Percentiles rank a stretch among this genome's conserved stretches.
phyloP scores from a whole-genome alignment of 2,888 invertebrate genomes.

The Scaptomyza flava region DNA sequence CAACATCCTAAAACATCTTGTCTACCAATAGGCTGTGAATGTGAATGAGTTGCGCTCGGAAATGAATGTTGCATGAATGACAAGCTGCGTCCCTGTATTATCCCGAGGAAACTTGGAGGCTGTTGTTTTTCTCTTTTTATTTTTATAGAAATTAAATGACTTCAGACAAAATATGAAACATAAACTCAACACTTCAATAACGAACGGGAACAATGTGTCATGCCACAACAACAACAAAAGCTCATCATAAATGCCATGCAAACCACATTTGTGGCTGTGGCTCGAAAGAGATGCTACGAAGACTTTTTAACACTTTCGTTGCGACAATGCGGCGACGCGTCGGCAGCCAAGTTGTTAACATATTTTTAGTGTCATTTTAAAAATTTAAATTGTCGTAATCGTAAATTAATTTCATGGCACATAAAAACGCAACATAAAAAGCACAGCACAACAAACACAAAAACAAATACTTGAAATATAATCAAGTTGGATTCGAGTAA shows the following conservation, averaged over 20 bases:
- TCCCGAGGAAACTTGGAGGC: slow-evolving; percentile 19
- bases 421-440: slow-evolving; percentile 69
- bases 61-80: slow-evolving; percentile 56
- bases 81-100: slow-evolving; percentile 25
- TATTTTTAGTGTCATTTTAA: slow-evolving; percentile 79
- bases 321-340: slow-evolving; percentile 64
- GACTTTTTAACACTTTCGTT: slow-evolving; percentile 73
- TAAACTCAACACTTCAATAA: slow-evolving; percentile 68
- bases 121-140: slow-evolving; percentile 10
- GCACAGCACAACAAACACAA: not conserved
- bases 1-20: slow-evolving; percentile 24
- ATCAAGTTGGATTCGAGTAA: slow-evolving; percentile 12
- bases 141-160: slow-evolving; percentile 66
- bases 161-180: slow-evolving; percentile 61
- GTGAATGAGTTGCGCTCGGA: slow-evolving; percentile 26
- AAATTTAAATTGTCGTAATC: slow-evolving; percentile 82
- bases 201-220: slow-evolving; percentile 59
- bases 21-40: slow-evolving; percentile 49
- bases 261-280: slow-evolving; percentile 51
- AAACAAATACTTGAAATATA: not conserved
- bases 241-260: slow-evolving; percentile 60
- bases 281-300: slow-evolving; percentile 21
- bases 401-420: slow-evolving; percentile 84
- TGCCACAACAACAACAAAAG: slow-evolving; percentile 27
- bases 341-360: slow-evolving; percentile 67